Base-by-base conservation (phyloP, 2,888 invertebrate genomes). In the Onthophagus sagittarius region DNA sequence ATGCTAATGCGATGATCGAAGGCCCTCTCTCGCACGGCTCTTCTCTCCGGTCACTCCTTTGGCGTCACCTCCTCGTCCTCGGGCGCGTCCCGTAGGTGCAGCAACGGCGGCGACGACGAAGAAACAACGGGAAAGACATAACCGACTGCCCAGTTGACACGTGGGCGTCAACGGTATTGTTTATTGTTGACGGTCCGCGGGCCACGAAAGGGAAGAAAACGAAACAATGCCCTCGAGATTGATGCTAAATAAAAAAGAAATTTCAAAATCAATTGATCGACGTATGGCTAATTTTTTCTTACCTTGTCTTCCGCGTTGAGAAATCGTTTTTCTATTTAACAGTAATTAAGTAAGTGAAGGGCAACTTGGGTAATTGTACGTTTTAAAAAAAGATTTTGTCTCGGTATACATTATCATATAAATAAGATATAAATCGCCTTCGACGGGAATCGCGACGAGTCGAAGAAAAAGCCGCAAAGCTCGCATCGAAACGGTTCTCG, bases 141-240 rank as follows among this genome's bases (percentile, higher is more conserved):
- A 53, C 39, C 69, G 72, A 67, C 31, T 39, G 67, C 67, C 31
- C 15, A n/a, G 23, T 67, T 67, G 67, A 67, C 67, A 67, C 67
- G 67, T 67, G 67, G 67, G 67, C 67, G 67, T 67, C 67, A 67
- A n/a, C 67, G 67, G 15, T 67, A 67, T 67, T 67, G 67, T 67
- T 67, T 67, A 67, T 67, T 67, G 67, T 67, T 67, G 67, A 32
- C 67, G 67, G 67, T 11, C 39, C 39, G 39, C 23, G 23, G 23
- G 23, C 23, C 23, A 23, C 23, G 23, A 23, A 23, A 23, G 23
- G 23, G 39, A 53, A 11, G 39, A 53, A 53, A 53, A 53, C 7
- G 9, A 11, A 53, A 53, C 39, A 53, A 53, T 53, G 39, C 39
- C 39, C 39, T 11, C 4, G 39, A 53, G 39, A 53, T 53, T 7